Evolutionary conservation across 2,797 vertebrate species (phyloP).

Genomic region (Varecia variegata): DNA sequence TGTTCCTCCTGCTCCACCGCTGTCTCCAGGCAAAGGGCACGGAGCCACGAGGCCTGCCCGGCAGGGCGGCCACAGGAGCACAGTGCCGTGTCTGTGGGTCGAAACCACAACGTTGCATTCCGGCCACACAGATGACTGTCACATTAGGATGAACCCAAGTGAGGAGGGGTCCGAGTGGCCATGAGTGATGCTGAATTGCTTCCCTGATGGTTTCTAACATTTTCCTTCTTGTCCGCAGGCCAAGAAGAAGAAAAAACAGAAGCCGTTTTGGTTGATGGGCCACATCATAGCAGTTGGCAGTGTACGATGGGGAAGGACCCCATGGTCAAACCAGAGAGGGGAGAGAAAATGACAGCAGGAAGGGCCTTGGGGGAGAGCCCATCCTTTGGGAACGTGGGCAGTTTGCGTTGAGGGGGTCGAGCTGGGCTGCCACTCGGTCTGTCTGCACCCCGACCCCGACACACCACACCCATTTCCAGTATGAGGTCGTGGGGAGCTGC

Average conservation of each 20-base stretch:
- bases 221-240: background rate
- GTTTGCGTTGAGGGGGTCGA: too few relatives aligned
- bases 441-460: too few relatives aligned
- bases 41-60: background rate
- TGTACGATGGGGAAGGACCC: too few relatives aligned
- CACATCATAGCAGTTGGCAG: too few relatives aligned
- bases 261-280: background rate
- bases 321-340: background rate
- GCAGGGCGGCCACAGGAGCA: too few relatives aligned
- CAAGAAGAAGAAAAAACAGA: background rate
- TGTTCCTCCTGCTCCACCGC: background rate
- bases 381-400: background rate
- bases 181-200: background rate
- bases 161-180: too few relatives aligned
- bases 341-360: background rate
- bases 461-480: too few relatives aligned
- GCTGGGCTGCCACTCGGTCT: background rate
- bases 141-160: background rate
- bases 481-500: too few relatives aligned
- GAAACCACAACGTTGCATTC: background rate
- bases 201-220: background rate
- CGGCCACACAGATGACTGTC: background rate
- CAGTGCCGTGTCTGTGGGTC: fast-evolving
- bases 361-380: background rate
- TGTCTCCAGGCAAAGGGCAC: background rate